Base-by-base conservation (phyloP, 2,797 vertebrate genomes). In the Lagocephalus sceleratus region DNA sequence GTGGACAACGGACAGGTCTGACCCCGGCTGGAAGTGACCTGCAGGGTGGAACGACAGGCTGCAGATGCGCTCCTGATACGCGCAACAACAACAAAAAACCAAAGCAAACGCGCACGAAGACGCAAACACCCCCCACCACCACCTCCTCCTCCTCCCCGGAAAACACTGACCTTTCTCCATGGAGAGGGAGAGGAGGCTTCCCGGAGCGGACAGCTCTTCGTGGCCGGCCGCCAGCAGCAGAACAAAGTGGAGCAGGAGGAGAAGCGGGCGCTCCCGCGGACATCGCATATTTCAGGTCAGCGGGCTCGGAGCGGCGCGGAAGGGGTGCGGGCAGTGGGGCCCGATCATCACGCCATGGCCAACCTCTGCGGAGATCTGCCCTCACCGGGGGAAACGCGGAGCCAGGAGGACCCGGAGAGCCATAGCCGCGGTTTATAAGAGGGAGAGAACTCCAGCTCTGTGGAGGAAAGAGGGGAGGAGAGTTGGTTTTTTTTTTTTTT, bases 121-220 rank as follows among this genome's bases (percentile, higher is more conserved):
- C 1, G 14, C 6, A 35, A 35, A 35, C n/a, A n/a, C n/a, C n/a
- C n/a, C n/a, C n/a, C n/a, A n/a, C n/a, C n/a, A n/a, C n/a, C n/a
- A n/a, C n/a, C n/a, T n/a, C n/a, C n/a, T n/a, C n/a, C n/a, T n/a
- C n/a, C n/a, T n/a, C n/a, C n/a, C n/a, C n/a, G n/a, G n/a, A 42
- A 42, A 42, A 9, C 84, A 94, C 95, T 90, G 83, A 98, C 95
- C 95, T 95, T 92, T 92, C 59, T 89, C 85, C 74, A 74, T 69
- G 85, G 91, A 90, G 67, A 88, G 85, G 78, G 91, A 91, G 71
- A 79, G 66, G 61, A 88, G 73, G 57, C 75, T 73, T 80, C 82
- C 82, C 19, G 86, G 64, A 71, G 60, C 82, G 29, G 81, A 58
- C 66, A 72, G 74, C 60, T 76, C 84, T 77, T 78, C 90, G 66